A percentile compares a stretch with the other conserved stretches of the same genome.
These are phyloP conservation scores for Callopanchax toddi DNA, from an alignment of 2,113 vertebrate genomes.

Conservation along the genomic window DNA sequence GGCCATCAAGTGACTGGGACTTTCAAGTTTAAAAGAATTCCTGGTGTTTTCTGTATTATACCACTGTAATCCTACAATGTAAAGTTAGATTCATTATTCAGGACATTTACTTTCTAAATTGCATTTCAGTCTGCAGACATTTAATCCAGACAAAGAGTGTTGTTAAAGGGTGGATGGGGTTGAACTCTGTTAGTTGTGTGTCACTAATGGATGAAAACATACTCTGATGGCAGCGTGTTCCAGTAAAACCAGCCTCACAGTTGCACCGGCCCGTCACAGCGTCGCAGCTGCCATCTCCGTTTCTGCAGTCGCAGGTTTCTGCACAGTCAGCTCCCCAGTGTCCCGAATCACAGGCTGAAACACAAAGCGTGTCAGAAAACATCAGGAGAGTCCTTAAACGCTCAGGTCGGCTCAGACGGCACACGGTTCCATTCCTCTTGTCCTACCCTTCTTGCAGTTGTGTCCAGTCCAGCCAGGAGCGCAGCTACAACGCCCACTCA, in stretches of 20 bases:
- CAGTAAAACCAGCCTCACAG: constrained; percentile 87
- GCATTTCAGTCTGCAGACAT: no score
- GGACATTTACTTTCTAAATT: no score
- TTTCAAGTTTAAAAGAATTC: no score
- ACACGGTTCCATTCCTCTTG: not conserved
- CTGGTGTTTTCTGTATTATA: no score
- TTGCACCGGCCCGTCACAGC: constrained; percentile 82
- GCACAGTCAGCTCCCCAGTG: constrained; percentile 87
- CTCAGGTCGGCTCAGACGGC: not conserved
- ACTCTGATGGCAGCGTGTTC: constrained; percentile 84
- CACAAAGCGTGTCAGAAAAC: not conserved
- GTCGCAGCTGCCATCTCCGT: constrained; percentile 83
- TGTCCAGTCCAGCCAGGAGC: constrained; percentile 86
- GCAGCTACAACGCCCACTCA: constrained; percentile 85
- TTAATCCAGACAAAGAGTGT: no score
- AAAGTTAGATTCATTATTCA: no score
- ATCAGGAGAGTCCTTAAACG: not conserved
- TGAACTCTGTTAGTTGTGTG: not conserved
- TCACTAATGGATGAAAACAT: not conserved
- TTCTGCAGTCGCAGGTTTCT: constrained; percentile 84
- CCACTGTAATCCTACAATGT: no score
- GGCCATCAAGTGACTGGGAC: no score
- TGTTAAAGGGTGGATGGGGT: no score
- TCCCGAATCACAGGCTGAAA: constrained; percentile 85
- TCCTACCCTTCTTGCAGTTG: constrained; percentile 85